Evolutionary conservation across 2,888 invertebrate species (phyloP), one percentile per base, ranked within the genome.

Genomic region (Sarcophaga caerulescens): DNA sequence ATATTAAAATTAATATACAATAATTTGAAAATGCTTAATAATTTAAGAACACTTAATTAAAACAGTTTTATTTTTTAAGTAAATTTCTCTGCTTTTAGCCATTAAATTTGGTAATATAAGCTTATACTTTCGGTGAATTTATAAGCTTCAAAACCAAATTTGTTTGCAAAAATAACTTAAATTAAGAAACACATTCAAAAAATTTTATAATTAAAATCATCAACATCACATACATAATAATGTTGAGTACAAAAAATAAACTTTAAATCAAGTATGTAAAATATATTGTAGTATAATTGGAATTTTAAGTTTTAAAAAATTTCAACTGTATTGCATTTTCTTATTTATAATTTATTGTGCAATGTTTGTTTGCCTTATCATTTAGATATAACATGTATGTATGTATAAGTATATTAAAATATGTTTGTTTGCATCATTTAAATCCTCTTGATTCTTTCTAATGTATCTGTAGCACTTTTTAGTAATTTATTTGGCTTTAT

Each of bases 101-200:
- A 74, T 25, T 59, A 83, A 75, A 14, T 79, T 83, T 85, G 77
- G 74, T 57, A 69, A 81, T 85, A 65, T 74, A 81, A 80, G 73
- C 80, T 83, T 81, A 77, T 60, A 77, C 44, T 73, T 60, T 25
- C 68, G 2, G n/a, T 44, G 62, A 52, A 35, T 76, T 76, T 79
- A 66, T 68, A 83, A 80, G 80, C 80, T 77, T 77, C 65, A 81
- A 70, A 83, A 83, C 74, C 80, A 81, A 81, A 83, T 69, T 62
- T 68, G 59, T 68, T 35, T 35, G 14, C 12, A 59, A 70, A 84
- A 52, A 25, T 44, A 69, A 76, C 47, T 81, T 57, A 70, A 66
- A 65, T 57, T 44, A 66, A 81, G 85, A 83, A 83, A 83, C 76
- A 85, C 85, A 75, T 78, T 83, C 65, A 74, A 80, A 78, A 35